Percentiles rank a stretch among this genome's conserved stretches.
Evolutionary conservation across 2,888 invertebrate genomes (phyloP).

Genomic region (Andricus quercusramuli): DNA sequence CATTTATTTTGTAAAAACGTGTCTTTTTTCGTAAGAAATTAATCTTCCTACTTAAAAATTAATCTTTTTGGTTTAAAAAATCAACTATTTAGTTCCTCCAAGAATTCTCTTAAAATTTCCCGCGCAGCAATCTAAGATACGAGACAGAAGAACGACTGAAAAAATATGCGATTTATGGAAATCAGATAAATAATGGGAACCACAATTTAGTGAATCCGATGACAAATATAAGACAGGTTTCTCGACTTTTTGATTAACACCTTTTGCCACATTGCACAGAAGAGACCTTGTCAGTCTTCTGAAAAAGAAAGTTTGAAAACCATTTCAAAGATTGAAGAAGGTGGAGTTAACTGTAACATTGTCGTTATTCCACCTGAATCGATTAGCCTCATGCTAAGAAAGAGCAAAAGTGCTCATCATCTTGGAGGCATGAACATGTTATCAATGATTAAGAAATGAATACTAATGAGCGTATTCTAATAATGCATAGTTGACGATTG

Average conservation of each 20-base stretch:
- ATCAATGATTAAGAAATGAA: neutral
- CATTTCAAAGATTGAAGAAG: neutral
- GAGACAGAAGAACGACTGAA: neutral
- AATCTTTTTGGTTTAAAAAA: no score
- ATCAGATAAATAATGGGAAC: neutral
- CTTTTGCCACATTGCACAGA: neutral
- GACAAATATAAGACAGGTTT: neutral
- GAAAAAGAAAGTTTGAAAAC: conserved; percentile 7
- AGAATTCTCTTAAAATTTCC: no score
- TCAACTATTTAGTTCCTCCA: no score
- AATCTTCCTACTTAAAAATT: no score
- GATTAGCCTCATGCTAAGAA: conserved; percentile 10
- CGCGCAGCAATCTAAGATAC: neutral
- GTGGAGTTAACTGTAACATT: conserved; percentile 25
- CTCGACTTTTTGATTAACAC: neutral
- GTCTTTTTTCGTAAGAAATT: no score
- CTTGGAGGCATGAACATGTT: neutral
- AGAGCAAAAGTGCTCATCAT: conserved; percentile 22
- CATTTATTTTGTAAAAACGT: no score
- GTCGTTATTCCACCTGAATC: neutral
- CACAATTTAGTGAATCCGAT: neutral
- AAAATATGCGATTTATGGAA: neutral
- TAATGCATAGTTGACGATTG: neutral
- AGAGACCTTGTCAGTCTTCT: neutral
- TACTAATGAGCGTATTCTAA: neutral